These are phyloP conservation scores for Mormyrus proboscirostris DNA, from an alignment of 2,797 vertebrate genomes.

Conservation along the genomic window DNA sequence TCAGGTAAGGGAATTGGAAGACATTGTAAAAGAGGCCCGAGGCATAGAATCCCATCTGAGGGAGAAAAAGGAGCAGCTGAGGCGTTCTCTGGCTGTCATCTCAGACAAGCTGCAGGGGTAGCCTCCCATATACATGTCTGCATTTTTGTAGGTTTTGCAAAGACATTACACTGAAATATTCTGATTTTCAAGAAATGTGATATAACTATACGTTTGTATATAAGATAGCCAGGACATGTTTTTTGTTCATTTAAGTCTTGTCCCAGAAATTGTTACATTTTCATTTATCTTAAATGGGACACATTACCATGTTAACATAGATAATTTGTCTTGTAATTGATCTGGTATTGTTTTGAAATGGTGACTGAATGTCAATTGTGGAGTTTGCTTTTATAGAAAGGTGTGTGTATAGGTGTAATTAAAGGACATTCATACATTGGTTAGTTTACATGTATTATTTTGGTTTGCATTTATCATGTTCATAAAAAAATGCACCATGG, in stretches of 20 bases:
- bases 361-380: not conserved
- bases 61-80: constrained; percentile 59
- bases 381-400: not conserved
- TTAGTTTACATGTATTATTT: not conserved
- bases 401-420: not conserved
- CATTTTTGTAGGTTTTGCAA: not conserved
- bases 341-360: not conserved
- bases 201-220: not conserved
- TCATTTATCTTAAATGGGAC: not conserved
- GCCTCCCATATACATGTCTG: not conserved
- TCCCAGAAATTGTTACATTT: not conserved
- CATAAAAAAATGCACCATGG: not conserved
- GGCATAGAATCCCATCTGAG: constrained; percentile 52
- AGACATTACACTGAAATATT: not conserved
- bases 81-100: constrained; percentile 48
- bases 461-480: not conserved
- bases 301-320: not conserved
- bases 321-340: not conserved
- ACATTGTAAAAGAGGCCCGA: constrained; percentile 51
- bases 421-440: not conserved
- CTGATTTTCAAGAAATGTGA: not conserved
- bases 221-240: not conserved
- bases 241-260: not conserved
- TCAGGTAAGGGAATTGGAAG: constrained; percentile 55
- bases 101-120: constrained; percentile 58